Base-by-base conservation (phyloP, 2,888 invertebrate species). In the Brenthis daphne region DNA sequence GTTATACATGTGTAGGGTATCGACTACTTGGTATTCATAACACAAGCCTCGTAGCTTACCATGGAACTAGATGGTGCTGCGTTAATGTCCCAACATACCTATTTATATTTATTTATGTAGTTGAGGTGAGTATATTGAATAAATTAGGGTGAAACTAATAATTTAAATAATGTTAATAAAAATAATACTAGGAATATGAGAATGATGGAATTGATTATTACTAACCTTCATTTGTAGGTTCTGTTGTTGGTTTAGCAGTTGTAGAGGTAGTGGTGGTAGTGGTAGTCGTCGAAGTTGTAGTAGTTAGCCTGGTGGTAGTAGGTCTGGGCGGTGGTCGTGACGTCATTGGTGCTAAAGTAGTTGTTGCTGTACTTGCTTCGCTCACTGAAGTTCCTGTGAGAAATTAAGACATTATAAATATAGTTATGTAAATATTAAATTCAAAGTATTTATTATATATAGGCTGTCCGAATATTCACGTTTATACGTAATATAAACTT, bases 291-390 rank as follows among this genome's bases (percentile, higher is more conserved):
- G 80, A 79, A 2, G 77, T 79, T 3, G 80, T 80, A 20, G 81
- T 85, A 2, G 87, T 87, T 8, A 83, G 84, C 20, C 79, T 78
- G 43, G 78, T 78, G 8, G 77, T 76, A 29, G 80, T 76, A 61
- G 76, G 73, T 67, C 75, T 74, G 48, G 82, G 85, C 0, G 92
- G 92, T 8, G 92, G 92, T 2, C 90, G 83, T 57, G 92, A 84
- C 29, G 92, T 88, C 75, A 85, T 85, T 54, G 93, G 92, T 8
- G 89, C 90, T 12, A 90, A 77, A 4, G 89, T 90, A 6, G 85
- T 85, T 0, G 88, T 89, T 1, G 88, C 84, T 20, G 88, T 87
- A 67, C 84, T 90, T 1, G 86, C 77, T 75, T 79, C 85, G 63
- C 83, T 87, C 68, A 78, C 85, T n/a, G 84, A 68, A n/a, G 72